Evolutionary conservation across 2,888 invertebrate species (phyloP).

Genomic region (Nephrotoma appendiculata): DNA sequence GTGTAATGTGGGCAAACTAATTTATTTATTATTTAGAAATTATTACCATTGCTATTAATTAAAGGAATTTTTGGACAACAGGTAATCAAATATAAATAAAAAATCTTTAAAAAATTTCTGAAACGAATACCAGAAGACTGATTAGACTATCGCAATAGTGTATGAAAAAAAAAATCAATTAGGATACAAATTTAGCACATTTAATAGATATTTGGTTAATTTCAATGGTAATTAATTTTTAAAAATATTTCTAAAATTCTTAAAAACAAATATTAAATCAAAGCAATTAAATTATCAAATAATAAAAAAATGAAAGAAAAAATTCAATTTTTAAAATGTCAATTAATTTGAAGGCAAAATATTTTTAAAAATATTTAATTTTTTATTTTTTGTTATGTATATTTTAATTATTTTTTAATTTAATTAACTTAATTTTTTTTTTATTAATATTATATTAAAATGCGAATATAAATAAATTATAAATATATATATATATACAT

Average conservation of each 20-base stretch:
- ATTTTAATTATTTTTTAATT: neutral
- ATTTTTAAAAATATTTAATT: neutral
- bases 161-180: neutral
- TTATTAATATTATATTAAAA: neutral
- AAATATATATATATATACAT: neutral
- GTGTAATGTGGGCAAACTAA: neutral
- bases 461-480: neutral
- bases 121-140: neutral
- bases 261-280: neutral
- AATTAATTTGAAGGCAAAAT: neutral
- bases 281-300: neutral
- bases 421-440: neutral
- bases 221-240: neutral
- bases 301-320: neutral
- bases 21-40: neutral
- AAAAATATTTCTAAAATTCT: neutral
- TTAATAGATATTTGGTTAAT: neutral
- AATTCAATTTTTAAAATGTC: constrained; percentile 4
- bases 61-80: neutral
- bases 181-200: neutral
- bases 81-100: neutral
- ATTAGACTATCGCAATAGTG: neutral
- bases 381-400: neutral
- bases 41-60: neutral
- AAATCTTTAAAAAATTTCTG: neutral